These are phyloP conservation scores for Tachyglossus aculeatus DNA, from an alignment of 2,797 vertebrate genomes.

Conservation along the genomic window DNA sequence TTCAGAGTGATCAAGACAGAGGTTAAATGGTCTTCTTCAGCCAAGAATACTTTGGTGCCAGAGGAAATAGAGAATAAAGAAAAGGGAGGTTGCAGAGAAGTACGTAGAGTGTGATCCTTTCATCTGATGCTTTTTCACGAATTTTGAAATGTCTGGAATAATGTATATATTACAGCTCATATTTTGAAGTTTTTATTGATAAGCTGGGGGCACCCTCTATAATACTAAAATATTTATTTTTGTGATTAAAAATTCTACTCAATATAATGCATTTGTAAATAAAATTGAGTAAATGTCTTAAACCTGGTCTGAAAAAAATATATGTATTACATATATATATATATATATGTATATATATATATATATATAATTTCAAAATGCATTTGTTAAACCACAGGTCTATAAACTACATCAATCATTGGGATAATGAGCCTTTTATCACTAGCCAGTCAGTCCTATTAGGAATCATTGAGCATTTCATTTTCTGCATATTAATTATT, in stretches of 20 bases:
- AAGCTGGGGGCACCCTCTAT: not conserved
- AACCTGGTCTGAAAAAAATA: not conserved
- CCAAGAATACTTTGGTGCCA: not conserved
- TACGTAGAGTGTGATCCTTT: not conserved
- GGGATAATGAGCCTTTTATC: not conserved
- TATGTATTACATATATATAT: not conserved
- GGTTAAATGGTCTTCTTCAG: not conserved
- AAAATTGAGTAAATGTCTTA: not conserved
- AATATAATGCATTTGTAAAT: not conserved
- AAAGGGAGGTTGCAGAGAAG: not conserved
- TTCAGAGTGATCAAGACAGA: too few species aligned
- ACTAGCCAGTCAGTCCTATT: conserved; percentile 17
- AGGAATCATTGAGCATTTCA: conserved; percentile 11
- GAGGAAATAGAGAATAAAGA: not conserved
- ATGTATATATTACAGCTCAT: not conserved
- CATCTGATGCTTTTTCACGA: not conserved
- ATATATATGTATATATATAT: not conserved
- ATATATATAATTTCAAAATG: not conserved
- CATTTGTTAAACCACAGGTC: not conserved
- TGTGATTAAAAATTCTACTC: not conserved
- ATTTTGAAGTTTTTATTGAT: not conserved
- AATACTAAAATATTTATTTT: not conserved
- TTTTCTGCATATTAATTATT: conserved; percentile 1
- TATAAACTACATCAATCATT: not conserved
- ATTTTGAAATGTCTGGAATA: not conserved